Evolutionary conservation across 2,888 invertebrate genomes (phyloP).

Genomic region (Zele albiditarsus): DNA sequence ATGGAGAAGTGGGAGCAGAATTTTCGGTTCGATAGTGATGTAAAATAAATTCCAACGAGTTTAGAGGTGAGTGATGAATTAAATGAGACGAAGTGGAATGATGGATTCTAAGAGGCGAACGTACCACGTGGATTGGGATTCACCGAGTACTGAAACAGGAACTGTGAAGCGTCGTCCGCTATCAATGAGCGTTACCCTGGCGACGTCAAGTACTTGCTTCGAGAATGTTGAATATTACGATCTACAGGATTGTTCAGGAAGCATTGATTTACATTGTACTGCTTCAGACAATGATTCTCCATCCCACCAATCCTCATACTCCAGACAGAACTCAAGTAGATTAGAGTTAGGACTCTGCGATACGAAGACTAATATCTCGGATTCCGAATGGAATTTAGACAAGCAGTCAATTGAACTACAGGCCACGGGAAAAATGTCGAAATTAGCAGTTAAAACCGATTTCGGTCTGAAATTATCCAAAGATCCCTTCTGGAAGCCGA

Average conservation of each 20-base stretch:
- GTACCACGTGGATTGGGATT: constrained; percentile 80
- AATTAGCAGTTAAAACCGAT: constrained; percentile 48
- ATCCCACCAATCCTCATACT: background rate
- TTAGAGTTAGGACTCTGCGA: background rate
- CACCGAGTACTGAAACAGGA: constrained; percentile 81
- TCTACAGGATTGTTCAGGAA: constrained; percentile 49
- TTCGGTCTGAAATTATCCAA: constrained; percentile 57
- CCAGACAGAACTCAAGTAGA: background rate
- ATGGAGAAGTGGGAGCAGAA: constrained; percentile 49
- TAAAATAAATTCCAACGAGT: constrained; percentile 51
- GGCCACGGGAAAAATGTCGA: constrained; percentile 41
- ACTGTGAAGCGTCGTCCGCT: constrained; percentile 81
- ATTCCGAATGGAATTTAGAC: background rate
- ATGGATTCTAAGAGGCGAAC: constrained; percentile 61
- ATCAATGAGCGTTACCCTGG: constrained; percentile 70
- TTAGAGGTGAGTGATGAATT: background rate
- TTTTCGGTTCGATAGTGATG: constrained; percentile 55
- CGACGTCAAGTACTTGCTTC: constrained; percentile 47
- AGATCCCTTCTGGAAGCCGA: constrained; percentile 48
- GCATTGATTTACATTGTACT: constrained; percentile 48
- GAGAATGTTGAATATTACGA: constrained; percentile 55
- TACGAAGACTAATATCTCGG: background rate
- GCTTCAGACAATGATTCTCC: constrained; percentile 42
- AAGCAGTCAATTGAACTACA: background rate
- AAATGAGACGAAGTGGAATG: constrained; percentile 17